Percentiles rank a stretch among this genome's conserved stretches.
Conservation (phyloP, 2,113 vertebrate genomes). For the Sarotherodon lohbergeri region DNA sequence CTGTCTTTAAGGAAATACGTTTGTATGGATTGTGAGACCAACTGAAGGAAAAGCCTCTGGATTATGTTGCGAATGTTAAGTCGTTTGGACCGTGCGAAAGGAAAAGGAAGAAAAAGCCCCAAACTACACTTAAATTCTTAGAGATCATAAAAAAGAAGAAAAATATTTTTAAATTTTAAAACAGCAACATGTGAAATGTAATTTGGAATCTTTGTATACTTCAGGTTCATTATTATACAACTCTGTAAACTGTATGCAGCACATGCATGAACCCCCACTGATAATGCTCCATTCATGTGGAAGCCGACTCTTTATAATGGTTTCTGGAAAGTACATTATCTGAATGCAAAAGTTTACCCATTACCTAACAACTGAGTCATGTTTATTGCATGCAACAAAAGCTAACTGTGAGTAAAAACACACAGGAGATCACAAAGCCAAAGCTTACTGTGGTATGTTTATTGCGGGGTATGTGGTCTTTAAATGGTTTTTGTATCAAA, state of each 20-base stretch:
- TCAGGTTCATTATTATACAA: background rate
- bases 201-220: background rate
- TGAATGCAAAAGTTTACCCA: constrained; percentile 48
- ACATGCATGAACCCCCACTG: background rate
- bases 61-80: background rate
- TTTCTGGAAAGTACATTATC: constrained; percentile 32
- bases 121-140: background rate
- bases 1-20: background rate
- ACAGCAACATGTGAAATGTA: background rate
- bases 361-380: constrained; percentile 49
- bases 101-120: background rate
- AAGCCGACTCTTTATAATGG: background rate
- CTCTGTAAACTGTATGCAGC: background rate
- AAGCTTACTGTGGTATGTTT: constrained; percentile 47
- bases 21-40: background rate
- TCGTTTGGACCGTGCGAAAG: background rate
- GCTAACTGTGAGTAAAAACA: constrained; percentile 53
- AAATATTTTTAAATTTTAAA: background rate
- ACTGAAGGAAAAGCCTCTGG: background rate
- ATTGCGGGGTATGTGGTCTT: constrained; percentile 29
- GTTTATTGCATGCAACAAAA: constrained; percentile 56
- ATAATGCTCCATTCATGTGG: background rate
- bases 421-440: constrained; percentile 41
- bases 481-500: constrained; percentile 40
- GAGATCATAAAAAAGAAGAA: background rate